A percentile compares a stretch with the other conserved stretches of the same genome.
phyloP scores from a whole-genome alignment of 2,113 vertebrate species.

The Oophaga pumilio region DNA sequence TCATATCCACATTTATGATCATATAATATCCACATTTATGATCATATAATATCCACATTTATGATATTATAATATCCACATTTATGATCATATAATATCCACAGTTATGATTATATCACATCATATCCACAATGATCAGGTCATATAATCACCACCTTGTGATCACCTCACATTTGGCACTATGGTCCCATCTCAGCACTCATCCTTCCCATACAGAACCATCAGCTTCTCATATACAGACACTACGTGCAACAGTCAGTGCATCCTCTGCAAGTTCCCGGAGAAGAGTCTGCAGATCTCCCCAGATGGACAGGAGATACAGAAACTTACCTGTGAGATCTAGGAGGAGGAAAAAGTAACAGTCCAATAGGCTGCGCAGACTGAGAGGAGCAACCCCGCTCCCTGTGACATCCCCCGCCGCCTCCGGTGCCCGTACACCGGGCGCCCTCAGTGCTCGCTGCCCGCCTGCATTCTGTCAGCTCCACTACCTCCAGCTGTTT shows the following conservation, averaged over 20 bases:
- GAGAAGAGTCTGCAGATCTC: background rate
- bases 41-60: too few relatives aligned
- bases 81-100: too few relatives aligned
- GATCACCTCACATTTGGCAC: too few relatives aligned
- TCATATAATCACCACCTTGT: too few relatives aligned
- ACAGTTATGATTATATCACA: too few relatives aligned
- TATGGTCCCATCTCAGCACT: too few relatives aligned
- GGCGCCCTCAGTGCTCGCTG: slow-evolving; percentile 36
- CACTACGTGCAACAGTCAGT: background rate
- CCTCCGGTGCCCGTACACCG: slow-evolving; percentile 44
- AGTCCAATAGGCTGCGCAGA: slow-evolving; percentile 30
- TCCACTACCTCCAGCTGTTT: slow-evolving; percentile 59
- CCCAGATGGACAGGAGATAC: background rate
- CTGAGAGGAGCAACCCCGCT: slow-evolving; percentile 57
- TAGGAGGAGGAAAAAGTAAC: slow-evolving; percentile 35
- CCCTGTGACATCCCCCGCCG: slow-evolving; percentile 55
- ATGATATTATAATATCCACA: too few relatives aligned
- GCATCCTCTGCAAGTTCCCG: background rate
- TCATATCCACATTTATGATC: too few relatives aligned
- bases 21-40: too few relatives aligned
- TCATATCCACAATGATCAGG: too few relatives aligned
- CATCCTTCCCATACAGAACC: background rate
- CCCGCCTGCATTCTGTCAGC: slow-evolving; percentile 38
- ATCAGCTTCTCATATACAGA: background rate
- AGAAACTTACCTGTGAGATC: slow-evolving; percentile 42